Conservation (phyloP, 2,888 invertebrate genomes). For the Zelleria hepariella region DNA sequence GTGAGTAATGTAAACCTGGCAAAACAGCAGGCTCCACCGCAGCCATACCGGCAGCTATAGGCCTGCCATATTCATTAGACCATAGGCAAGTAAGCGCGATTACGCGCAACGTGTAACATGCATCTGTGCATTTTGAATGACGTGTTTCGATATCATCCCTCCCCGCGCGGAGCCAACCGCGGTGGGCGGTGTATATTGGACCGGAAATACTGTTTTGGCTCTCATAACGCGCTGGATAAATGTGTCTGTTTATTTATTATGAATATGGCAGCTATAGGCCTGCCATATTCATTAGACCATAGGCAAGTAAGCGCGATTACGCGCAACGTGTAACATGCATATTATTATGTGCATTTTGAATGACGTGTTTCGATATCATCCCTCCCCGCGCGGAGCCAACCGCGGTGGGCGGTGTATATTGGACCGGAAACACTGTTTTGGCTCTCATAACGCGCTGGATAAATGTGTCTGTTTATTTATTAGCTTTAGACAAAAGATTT, state of each 20-base stretch:
- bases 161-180: neutral
- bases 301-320: neutral
- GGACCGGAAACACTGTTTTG: too few species aligned
- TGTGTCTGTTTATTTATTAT: too few species aligned
- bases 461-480: too few species aligned
- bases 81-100: neutral
- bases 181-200: neutral
- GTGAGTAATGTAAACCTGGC: neutral
- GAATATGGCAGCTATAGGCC: neutral
- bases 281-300: neutral
- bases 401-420: neutral
- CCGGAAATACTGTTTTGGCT: too few species aligned
- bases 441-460: neutral
- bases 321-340: neutral
- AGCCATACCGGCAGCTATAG: neutral
- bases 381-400: neutral
- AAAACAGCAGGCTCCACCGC: neutral
- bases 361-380: neutral
- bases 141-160: neutral
- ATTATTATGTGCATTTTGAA: conserved; percentile 2
- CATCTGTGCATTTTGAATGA: conserved; percentile 4
- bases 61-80: neutral
- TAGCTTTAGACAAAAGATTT: too few species aligned
- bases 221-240: too few species aligned
- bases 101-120: neutral